Evolutionary conservation across 2,888 invertebrate genomes (phyloP), one percentile per base, ranked within the genome.

Genomic region (Hirtodrosophila duncani): DNA sequence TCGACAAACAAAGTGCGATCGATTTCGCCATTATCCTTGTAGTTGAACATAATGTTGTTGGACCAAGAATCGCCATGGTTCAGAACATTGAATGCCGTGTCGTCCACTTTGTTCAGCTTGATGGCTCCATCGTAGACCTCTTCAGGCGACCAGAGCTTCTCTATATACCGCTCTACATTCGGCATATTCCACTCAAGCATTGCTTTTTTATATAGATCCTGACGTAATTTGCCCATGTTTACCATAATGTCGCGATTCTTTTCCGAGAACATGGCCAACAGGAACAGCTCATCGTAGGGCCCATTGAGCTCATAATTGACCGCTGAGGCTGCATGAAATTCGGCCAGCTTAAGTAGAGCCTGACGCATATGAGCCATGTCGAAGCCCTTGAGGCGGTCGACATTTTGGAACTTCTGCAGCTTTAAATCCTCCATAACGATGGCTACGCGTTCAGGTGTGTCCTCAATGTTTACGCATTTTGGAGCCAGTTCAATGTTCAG

Each of bases 41-140:
- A 62, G 1, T 56, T 60, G 38, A 84, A 83, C 84, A 85, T 84
- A 0, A 84, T 75, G 24, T 85, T 85, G 38, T 85, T 85, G 7
- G 67, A 57, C 85, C 84, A 85, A 1, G 67, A 57, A 45, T 85
- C 85, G 0, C 85, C 85, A 49, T 85, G 85, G 60, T 84, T 85
- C 0, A 84, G 51, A 1, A 79, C 79, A 58, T 80, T 81, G n/a
- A 85, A 82, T n/a, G 70, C 79, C 3, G 33, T 49, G 1, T 70
- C 71, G 14, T 80, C 63, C 1, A 55, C 42, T 2, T 16, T 4
- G 14, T 67, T 77, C 7, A 74, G 10, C 1, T 26, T 13, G 1
- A 69, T 1, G 0, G 46, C 65, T 1, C 27, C 50, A 0, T 69
- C 44, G 6, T 74, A 74, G 21, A 44, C 53, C 6, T 70, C 45